These are phyloP conservation scores for Bombus consobrinus DNA, from an alignment of 1,140 invertebrate species.

Conservation along the genomic window DNA sequence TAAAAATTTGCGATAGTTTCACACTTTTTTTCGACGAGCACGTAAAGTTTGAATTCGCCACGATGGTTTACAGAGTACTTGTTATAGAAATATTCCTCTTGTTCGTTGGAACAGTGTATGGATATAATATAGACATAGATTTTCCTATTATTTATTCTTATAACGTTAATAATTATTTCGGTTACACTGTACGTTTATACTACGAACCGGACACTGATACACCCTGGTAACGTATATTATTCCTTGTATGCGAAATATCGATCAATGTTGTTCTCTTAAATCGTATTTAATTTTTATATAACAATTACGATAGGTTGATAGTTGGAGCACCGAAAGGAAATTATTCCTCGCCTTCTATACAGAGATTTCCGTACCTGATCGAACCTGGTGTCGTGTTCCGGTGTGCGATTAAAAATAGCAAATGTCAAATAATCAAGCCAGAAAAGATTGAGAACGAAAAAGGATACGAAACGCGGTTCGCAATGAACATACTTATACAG, in stretches of 20 bases:
- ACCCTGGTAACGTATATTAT: constrained; percentile 35
- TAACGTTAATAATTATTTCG: constrained; percentile 64
- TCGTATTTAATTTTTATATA: constrained; percentile 4
- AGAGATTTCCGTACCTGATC: not conserved
- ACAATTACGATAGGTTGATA: constrained; percentile 60
- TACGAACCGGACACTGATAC: constrained; percentile 26
- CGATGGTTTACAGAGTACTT: not conserved
- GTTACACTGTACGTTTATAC: constrained; percentile 69
- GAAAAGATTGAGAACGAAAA: constrained; percentile 32
- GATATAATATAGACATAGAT: constrained; percentile 68
- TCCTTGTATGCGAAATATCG: not conserved
- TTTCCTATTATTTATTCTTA: constrained; percentile 53
- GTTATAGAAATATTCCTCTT: constrained; percentile 40
- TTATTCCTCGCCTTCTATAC: constrained; percentile 30
- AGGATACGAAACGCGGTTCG: constrained; percentile 31
- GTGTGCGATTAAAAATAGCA: constrained; percentile 43
- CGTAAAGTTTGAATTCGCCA: not conserved
- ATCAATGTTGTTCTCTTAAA: not conserved
- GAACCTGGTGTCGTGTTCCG: constrained; percentile 72
- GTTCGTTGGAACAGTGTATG: constrained; percentile 6
- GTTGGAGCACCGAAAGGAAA: constrained; percentile 74
- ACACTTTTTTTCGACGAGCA: not conserved
- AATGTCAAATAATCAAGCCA: constrained; percentile 35
- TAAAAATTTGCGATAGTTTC: constrained; percentile 1
- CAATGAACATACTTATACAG: constrained; percentile 24